Evolutionary conservation across 1,140 invertebrate species (phyloP).

Genomic region (Xylocopa sonorina): DNA sequence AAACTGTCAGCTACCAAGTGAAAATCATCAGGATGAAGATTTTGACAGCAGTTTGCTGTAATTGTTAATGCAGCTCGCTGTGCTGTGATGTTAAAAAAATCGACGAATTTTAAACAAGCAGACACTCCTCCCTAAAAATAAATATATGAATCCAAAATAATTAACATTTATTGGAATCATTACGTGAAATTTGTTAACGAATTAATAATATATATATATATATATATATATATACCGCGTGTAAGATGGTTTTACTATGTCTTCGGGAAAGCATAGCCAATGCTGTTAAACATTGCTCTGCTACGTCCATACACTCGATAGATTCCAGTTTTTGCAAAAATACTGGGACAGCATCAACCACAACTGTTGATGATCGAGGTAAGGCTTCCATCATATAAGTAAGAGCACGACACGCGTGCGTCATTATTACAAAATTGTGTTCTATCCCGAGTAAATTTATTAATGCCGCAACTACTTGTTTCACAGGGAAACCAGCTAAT

Average conservation of each 20-base stretch:
- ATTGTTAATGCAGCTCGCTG: conserved; percentile 97
- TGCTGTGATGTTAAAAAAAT: conserved; percentile 98
- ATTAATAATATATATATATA: conserved; percentile 52
- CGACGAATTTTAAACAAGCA: conserved; percentile 97
- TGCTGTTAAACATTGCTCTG: conserved; percentile 97
- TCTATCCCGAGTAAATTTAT: conserved; percentile 94
- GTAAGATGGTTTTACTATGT: conserved; percentile 97
- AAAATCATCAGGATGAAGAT: conserved; percentile 96
- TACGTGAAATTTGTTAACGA: conserved; percentile 14
- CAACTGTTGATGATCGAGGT: conserved; percentile 96
- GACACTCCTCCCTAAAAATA: conserved; percentile 92
- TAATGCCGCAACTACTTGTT: conserved; percentile 97
- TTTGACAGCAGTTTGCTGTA: conserved; percentile 98
- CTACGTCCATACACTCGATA: conserved; percentile 99
- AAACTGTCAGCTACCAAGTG: conserved; percentile 95
- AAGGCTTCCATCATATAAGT: conserved; percentile 99
- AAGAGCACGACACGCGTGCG: conserved; percentile 98
- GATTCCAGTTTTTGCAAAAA: conserved; percentile 98
- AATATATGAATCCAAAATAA: conserved; percentile 10
- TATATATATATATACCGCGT: conserved; percentile 93
- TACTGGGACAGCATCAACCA: conserved; percentile 98
- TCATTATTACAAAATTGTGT: conserved; percentile 99
- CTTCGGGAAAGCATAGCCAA: conserved; percentile 97
- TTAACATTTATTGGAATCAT: not conserved
- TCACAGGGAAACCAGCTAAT: conserved; percentile 97